phyloP scores from a whole-genome alignment of 2,113 vertebrate species.

The Lepisosteus osseus region DNA sequence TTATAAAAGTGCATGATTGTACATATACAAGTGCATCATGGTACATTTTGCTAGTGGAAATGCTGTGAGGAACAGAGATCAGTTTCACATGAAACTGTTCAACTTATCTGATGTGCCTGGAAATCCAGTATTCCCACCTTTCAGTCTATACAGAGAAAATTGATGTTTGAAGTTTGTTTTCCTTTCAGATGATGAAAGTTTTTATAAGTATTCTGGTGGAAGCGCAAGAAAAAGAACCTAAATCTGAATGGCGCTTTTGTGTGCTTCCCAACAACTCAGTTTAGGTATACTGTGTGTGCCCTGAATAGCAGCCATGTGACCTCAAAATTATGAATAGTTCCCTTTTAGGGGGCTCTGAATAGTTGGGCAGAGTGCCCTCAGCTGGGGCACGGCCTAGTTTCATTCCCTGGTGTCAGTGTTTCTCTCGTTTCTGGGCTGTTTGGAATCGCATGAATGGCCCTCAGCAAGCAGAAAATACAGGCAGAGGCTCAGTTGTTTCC shows the following conservation, averaged over 20 bases:
- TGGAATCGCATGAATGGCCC: too few relatives aligned
- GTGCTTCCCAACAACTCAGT: slow-evolving; percentile 2
- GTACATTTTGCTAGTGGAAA: too few relatives aligned
- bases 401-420: background rate
- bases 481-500: background rate
- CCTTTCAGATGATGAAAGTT: too few relatives aligned
- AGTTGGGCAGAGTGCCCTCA: background rate
- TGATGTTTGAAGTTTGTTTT: too few relatives aligned
- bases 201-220: too few relatives aligned
- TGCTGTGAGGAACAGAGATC: too few relatives aligned
- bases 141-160: too few relatives aligned
- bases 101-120: too few relatives aligned
- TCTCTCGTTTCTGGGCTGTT: background rate
- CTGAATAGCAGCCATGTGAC: slow-evolving; percentile 20
- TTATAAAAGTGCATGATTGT: too few relatives aligned
- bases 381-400: background rate
- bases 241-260: slow-evolving; percentile 37
- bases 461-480: background rate
- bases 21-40: too few relatives aligned
- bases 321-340: slow-evolving; percentile 17
- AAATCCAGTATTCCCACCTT: too few relatives aligned
- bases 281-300: slow-evolving; percentile 28
- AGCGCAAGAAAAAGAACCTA: background rate
- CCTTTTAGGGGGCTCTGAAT: slow-evolving; percentile 29
- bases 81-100: too few relatives aligned